phyloP scores from a whole-genome alignment of 2,888 invertebrate genomes.

The Oligia latruncula region DNA sequence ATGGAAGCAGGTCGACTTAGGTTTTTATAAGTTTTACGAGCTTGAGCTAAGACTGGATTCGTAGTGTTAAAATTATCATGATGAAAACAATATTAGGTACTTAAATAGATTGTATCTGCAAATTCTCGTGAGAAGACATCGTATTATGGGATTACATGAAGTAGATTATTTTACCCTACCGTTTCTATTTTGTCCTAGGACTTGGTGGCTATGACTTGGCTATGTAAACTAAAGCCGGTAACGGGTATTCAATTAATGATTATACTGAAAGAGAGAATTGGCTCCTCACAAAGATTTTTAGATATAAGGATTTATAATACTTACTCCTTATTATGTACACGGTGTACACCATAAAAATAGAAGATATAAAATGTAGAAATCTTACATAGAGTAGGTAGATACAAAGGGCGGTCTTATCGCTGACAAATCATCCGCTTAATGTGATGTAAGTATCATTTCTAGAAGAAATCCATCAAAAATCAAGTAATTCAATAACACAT shows the following conservation, averaged over 20 bases:
- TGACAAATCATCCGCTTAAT: background rate
- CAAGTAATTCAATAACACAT: background rate
- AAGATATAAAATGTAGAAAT: too few species aligned
- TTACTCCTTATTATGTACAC: too few species aligned
- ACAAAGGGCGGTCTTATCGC: too few species aligned
- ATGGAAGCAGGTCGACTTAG: slow-evolving; percentile 36
- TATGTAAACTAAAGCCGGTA: background rate
- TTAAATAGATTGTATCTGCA: background rate
- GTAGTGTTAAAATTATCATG: background rate
- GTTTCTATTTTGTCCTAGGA: background rate
- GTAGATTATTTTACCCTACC: background rate
- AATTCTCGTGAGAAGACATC: slow-evolving; percentile 4
- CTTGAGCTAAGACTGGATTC: slow-evolving; percentile 20
- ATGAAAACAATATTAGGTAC: slow-evolving; percentile 4
- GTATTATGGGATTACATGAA: background rate
- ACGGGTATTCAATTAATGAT: background rate
- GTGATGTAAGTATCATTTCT: background rate
- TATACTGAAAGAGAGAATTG: background rate
- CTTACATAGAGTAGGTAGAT: too few species aligned
- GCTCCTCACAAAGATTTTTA: background rate
- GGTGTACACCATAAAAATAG: too few species aligned
- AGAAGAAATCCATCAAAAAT: background rate
- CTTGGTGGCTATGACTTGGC: background rate
- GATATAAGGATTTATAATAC: too few species aligned
- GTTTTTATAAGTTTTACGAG: slow-evolving; percentile 31